Evolutionary conservation across 2,888 invertebrate species (phyloP).

Genomic region (Agrotis clavis): DNA sequence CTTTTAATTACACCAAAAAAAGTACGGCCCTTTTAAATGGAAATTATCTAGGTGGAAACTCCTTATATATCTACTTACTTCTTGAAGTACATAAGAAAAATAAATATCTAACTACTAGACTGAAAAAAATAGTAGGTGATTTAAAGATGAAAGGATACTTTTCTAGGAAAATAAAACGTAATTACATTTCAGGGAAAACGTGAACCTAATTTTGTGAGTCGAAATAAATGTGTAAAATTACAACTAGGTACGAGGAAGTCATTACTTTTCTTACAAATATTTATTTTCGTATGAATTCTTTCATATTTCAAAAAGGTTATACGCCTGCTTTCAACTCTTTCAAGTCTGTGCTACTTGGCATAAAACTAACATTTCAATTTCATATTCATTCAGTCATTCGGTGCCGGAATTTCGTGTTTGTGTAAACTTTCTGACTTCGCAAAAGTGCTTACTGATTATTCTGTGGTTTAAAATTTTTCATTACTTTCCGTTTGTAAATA

Average conservation of each 20-base stretch:
- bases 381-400: too few relatives aligned
- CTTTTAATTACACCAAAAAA: constrained; percentile 38
- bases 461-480: too few relatives aligned
- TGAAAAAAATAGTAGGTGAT: not conserved
- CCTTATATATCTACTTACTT: not conserved
- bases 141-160: constrained; percentile 31
- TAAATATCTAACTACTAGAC: not conserved
- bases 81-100: not conserved
- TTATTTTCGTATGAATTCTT: not conserved
- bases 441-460: too few relatives aligned
- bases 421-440: too few relatives aligned
- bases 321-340: not conserved
- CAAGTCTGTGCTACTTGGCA: too few relatives aligned
- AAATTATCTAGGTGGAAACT: constrained; percentile 11
- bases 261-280: constrained; percentile 1
- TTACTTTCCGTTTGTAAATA: too few relatives aligned
- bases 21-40: not conserved
- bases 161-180: constrained; percentile 7
- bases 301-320: not conserved
- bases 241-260: not conserved
- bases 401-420: too few relatives aligned
- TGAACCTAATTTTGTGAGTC: constrained; percentile 6
- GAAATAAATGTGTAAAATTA: constrained; percentile 9
- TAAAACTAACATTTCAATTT: too few relatives aligned
- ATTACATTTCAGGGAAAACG: constrained; percentile 16